These are phyloP conservation scores for Euwallacea similis DNA, from an alignment of 1,140 invertebrate genomes.

Conservation along the genomic window DNA sequence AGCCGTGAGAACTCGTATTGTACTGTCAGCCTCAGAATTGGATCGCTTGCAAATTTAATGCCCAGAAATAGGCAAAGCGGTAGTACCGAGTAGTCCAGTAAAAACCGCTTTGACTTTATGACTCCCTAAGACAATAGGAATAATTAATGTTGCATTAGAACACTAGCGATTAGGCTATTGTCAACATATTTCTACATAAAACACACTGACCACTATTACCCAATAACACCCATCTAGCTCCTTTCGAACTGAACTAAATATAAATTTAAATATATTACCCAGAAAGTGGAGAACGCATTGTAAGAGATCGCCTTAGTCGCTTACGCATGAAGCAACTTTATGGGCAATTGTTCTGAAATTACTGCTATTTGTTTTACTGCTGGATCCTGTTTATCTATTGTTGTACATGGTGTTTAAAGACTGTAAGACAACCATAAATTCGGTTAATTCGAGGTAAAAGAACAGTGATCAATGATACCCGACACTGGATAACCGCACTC, in stretches of 20 bases:
- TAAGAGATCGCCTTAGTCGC: conserved; percentile 19
- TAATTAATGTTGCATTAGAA: too few relatives aligned
- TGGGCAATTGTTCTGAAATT: conserved; percentile 32
- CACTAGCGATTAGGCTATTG: too few relatives aligned
- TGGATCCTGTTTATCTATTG: conserved; percentile 32
- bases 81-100: conserved; percentile 6
- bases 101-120: too few relatives aligned
- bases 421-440: conserved; percentile 7
- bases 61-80: background rate
- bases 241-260: conserved; percentile 23
- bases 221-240: background rate
- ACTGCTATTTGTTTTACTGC: conserved; percentile 25
- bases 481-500: too few relatives aligned
- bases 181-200: too few relatives aligned
- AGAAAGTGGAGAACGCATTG: conserved; percentile 31
- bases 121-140: too few relatives aligned
- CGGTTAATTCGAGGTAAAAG: too few relatives aligned
- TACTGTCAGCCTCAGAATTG: conserved; percentile 22
- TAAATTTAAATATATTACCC: conserved; percentile 21
- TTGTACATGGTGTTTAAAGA: conserved; percentile 24
- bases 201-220: too few relatives aligned
- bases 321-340: conserved; percentile 26
- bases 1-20: conserved; percentile 27
- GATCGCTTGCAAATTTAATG: conserved; percentile 17
- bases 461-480: too few relatives aligned